A percentile compares a stretch with the other conserved stretches of the same genome.
Evolutionary conservation across 2,113 vertebrate genomes (phyloP).

Genomic region (Sminthopsis crassicaudata): DNA sequence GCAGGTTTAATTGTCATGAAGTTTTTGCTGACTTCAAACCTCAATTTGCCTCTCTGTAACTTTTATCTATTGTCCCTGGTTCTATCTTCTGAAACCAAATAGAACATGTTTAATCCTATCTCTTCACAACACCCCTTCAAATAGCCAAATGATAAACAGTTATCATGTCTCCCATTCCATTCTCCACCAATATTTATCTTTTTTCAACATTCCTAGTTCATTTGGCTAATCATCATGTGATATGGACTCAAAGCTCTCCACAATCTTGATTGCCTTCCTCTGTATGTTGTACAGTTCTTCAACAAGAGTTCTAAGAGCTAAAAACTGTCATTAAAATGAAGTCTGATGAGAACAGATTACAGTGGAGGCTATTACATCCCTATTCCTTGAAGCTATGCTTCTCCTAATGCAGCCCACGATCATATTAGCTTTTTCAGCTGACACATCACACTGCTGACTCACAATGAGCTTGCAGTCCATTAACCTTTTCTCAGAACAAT

Average conservation of each 20-base stretch:
- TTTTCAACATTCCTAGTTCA: background rate
- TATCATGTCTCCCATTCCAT: background rate
- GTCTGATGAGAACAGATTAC: background rate
- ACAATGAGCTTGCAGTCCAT: background rate
- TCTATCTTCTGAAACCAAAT: background rate
- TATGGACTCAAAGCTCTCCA: background rate
- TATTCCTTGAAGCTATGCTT: background rate
- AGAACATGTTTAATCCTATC: background rate
- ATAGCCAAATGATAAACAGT: background rate
- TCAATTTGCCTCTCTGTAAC: background rate
- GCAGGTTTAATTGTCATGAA: background rate
- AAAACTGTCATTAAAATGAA: background rate
- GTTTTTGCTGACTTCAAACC: background rate
- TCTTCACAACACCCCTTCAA: background rate
- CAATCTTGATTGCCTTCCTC: background rate
- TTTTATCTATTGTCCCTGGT: background rate
- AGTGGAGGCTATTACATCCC: background rate
- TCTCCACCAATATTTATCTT: background rate
- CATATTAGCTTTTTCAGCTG: background rate
- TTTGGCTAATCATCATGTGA: background rate
- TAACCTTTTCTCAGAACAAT: slow-evolving; percentile 3
- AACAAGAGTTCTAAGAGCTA: background rate
- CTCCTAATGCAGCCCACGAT: background rate
- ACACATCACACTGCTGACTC: background rate
- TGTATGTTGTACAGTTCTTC: background rate